Evolutionary conservation across 2,888 invertebrate genomes (phyloP).

Genomic region (Tillus elongatus): DNA sequence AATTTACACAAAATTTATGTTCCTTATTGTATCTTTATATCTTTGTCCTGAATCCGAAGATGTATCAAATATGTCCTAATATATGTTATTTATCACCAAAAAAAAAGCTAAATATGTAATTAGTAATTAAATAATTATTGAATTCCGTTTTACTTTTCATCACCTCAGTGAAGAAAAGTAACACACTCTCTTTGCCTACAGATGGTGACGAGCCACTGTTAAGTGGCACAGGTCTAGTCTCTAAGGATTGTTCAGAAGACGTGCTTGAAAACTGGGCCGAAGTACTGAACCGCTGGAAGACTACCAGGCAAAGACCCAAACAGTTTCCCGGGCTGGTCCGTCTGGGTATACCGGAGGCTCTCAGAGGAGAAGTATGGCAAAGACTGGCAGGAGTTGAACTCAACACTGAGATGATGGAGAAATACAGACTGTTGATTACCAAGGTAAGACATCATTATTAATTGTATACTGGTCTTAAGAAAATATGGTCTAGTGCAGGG

Average conservation of each 20-base stretch:
- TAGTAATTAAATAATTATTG: no score
- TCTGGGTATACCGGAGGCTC: slow-evolving; percentile 88
- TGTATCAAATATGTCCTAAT: no score
- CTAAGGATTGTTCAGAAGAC: slow-evolving; percentile 90
- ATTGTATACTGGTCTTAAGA: no score
- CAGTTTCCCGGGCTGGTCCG: slow-evolving; percentile 71
- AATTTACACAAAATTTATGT: no score
- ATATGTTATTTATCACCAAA: no score
- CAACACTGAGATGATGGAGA: slow-evolving; percentile 78
- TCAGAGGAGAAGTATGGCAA: slow-evolving; percentile 97
- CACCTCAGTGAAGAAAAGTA: no score
- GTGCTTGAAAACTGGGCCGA: slow-evolving; percentile 91
- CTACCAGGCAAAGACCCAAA: slow-evolving; percentile 67
- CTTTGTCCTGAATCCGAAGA: no score
- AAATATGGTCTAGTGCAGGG: no score
- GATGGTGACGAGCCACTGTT: slow-evolving; percentile 91
- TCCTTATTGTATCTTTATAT: no score
- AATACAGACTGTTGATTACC: slow-evolving; percentile 83
- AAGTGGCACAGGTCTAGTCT: slow-evolving; percentile 96
- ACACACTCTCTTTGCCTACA: no score
- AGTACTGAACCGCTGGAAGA: slow-evolving; percentile 63
- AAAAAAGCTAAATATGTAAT: no score
- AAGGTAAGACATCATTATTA: slow-evolving; percentile 64
- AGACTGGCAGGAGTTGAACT: slow-evolving; percentile 81
- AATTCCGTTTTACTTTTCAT: no score